Base-by-base conservation (phyloP, 2,113 vertebrate genomes). In the Siniperca chuatsi region DNA sequence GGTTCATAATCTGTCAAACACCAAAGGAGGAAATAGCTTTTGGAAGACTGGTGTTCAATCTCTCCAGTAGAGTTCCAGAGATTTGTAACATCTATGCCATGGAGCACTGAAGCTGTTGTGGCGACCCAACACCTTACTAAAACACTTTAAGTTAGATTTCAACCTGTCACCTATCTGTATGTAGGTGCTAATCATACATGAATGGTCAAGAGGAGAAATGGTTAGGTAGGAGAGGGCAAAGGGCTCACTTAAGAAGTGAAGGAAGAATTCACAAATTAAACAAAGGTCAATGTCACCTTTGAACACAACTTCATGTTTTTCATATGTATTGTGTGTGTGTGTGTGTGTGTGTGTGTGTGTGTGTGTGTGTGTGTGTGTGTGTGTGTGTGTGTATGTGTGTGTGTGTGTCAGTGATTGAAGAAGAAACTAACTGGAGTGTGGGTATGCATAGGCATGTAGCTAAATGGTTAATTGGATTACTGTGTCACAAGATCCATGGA, bases 381-480 rank as follows among this genome's bases (percentile, higher is more conserved):
- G 64, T 29, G 44, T 67, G 48, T 52, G 61, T 77, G 37, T 15
- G 75, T 82, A 82, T 44, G 52, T 70, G 64, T 46, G 60, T 52
- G 67, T n/a, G 50, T 44, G 33, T 20, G 33, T 58, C 8, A 12
- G 61, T 83, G 77, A 84, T 25, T 86, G 79, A 89, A 57, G 40
- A 58, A 78, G 50, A 81, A 79, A 75, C 76, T 85, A 89, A 89
- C 62, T 82, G 78, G 69, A 77, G 70, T 67, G 83, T 60, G 67
- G 64, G 57, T 73, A 81, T 86, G 84, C 87, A 81, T 69, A 84
- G 69, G 80, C 75, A 79, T 87, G 86, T 81, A 83, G 79, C 89
- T 91, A 92, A 95, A 90, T 83, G 86, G 89, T 89, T 94, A 94
- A 94, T 92, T 92, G 92, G 94, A 94, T 95, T 95, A 94, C 25